Conservation (phyloP, 2,888 invertebrate genomes). For the Buathra laborator region DNA sequence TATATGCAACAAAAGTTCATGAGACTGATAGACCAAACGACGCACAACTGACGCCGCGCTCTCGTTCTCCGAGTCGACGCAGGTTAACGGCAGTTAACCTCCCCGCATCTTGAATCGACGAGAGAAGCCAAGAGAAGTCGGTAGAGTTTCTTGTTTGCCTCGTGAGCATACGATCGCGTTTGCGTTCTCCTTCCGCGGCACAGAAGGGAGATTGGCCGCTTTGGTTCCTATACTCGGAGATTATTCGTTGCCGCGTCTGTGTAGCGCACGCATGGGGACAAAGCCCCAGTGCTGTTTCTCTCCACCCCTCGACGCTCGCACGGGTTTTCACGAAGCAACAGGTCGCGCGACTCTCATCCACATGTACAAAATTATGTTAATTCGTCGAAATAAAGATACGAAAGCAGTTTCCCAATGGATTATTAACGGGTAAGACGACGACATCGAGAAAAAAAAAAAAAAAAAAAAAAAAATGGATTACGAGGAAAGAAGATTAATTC, state of each 20-base stretch:
- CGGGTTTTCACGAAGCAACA: constrained; percentile 61
- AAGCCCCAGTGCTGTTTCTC: constrained; percentile 29
- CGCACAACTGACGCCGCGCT: constrained; percentile 75
- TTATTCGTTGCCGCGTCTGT: constrained; percentile 5
- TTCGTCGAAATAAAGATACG: not conserved
- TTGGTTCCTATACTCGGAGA: constrained; percentile 21
- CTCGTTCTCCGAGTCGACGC: constrained; percentile 66
- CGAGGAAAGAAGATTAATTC: constrained; percentile 50
- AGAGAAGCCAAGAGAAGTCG: constrained; percentile 39
- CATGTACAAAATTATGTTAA: constrained; percentile 2
- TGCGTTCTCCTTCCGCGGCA: not conserved
- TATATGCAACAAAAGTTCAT: constrained; percentile 51
- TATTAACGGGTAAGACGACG: not conserved
- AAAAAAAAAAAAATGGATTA: constrained; percentile 26
- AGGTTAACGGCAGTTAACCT: constrained; percentile 82
- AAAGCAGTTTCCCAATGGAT: not conserved
- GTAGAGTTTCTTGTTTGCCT: constrained; percentile 16
- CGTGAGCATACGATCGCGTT: constrained; percentile 46
- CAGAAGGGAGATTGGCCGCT: constrained; percentile 26
- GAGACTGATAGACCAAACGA: constrained; percentile 75
- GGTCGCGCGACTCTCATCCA: constrained; percentile 44
- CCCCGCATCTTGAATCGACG: constrained; percentile 69
- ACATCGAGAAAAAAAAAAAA: not conserved
- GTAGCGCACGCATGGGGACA: constrained; percentile 38
- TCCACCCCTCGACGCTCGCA: constrained; percentile 7